Base-by-base conservation (phyloP, 2,113 vertebrate genomes). In the Aegotheles bennettii region DNA sequence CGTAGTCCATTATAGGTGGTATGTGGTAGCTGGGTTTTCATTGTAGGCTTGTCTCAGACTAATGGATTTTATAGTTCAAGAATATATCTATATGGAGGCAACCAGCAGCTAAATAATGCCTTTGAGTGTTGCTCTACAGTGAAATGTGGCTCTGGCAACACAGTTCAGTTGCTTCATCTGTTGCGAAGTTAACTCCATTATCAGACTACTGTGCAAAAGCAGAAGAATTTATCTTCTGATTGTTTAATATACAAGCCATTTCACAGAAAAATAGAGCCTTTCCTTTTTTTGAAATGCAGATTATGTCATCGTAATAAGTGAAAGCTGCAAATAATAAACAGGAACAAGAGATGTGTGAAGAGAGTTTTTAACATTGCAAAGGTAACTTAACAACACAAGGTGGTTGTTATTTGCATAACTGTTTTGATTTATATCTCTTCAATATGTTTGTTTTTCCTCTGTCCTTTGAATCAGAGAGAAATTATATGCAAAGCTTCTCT, bases 101-200 rank as follows among this genome's bases (percentile, higher is more conserved):
- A 33, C 45, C 71, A 89, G 78, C 45, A 89, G 51, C 56, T 89
- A 84, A 87, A 71, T 87, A 81, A 76, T 75, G 79, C 60, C 35
- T 89, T 87, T 89, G 75, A 90, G 50, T 76, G 54, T 89, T 93
- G 43, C 60, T 95, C 92, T 68, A 57, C 50, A 94, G 61, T 84
- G 70, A 84, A 92, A 84, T 51, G 57, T 84, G 60, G 47, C 92
- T 92, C 38, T 78, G 63, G 65, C 79, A 92, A 20, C 56, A 50
- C 73, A 43, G 51, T 92, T 95, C 69, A 81, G 80, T 91, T 94
- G 69, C 68, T 82, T 92, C 65, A 64, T 95, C 80, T 87, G 91
- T 97, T 96, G 95, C 93, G 95, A 87, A 92, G 95, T 92, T n/a
- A 92, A 95, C 84, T 87, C 47, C 7, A 19, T 94, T 94, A 82